Base-by-base conservation (phyloP, 2,113 vertebrate species). In the Dendrocopos noguchii region DNA sequence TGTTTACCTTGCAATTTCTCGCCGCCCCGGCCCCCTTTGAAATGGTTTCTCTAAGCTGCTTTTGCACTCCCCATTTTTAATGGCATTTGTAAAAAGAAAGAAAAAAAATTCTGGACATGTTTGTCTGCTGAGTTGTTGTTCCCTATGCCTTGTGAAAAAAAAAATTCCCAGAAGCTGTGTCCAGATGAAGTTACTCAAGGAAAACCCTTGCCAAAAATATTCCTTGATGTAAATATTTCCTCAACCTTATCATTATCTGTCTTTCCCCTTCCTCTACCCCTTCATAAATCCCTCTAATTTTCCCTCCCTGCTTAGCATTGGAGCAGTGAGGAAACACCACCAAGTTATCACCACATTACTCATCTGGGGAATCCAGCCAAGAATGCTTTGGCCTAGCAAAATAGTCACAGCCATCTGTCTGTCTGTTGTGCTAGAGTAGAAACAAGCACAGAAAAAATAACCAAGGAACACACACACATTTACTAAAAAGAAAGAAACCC, bases 1-100 rank as follows among this genome's bases (percentile, higher is more conserved):
- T 94, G 82, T 92, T 94, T 96, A 95, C 95, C 91, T 95, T 80
- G 83, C 85, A 96, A 22, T 93, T 94, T 88, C 75, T 87, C 53
- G 84, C 84, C 78, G 66, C 65, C 34, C n/a, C 86, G 85, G 10
- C 79, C 66, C 88, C 50, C 72, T 85, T 96, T 94, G 86, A 95
- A 97, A 97, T 93, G 74, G n/a, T 6, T 50, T 70, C 61, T 92
- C 64, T 94, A 95, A 94, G 85, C 81, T 94, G 91, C 61, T 92
- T 94, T 95, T 87, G 46, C 71, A 53, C 80, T 83, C 64, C 33
- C 18, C 29, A 21, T 90, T 96, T 93, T 91, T 82, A 94, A 93
- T 87, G 84, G 70, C 39, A 80, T 96, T 95, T 95, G 15, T 72
- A 64, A 82, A 94, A 81, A 14, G 25, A 81, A 90, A 77, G 31